phyloP scores from a whole-genome alignment of 2,888 invertebrate species.

The Antitype chi region DNA sequence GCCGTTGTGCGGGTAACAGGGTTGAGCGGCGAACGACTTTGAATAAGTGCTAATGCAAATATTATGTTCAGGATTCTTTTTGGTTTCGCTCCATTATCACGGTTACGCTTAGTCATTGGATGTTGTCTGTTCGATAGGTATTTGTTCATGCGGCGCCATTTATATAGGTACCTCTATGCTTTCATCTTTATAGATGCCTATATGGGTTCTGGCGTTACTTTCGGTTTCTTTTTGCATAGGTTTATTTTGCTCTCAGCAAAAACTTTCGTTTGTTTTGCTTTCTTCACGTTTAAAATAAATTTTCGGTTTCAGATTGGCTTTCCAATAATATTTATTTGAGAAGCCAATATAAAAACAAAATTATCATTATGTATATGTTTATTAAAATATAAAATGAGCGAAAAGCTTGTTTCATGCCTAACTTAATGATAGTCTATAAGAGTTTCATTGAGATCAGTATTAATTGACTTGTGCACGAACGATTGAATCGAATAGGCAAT shows the following conservation, averaged over 20 bases:
- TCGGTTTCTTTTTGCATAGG: background rate
- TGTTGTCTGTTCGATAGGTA: slow-evolving; percentile 41
- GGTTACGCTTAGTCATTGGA: slow-evolving; percentile 47
- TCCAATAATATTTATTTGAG: background rate
- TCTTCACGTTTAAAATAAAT: background rate
- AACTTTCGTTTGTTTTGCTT: slow-evolving; percentile 10
- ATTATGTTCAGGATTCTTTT: slow-evolving; percentile 68
- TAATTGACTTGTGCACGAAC: slow-evolving; percentile 46
- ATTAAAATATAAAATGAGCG: slow-evolving; percentile 9
- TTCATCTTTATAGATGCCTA: slow-evolving; percentile 17
- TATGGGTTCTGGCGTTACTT: background rate
- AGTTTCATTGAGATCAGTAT: slow-evolving; percentile 45
- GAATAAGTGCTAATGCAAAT: slow-evolving; percentile 71
- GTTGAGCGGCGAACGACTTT: slow-evolving; percentile 60
- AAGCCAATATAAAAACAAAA: too few species aligned
- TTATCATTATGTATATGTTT: background rate
- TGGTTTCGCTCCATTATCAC: slow-evolving; percentile 60
- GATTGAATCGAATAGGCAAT: slow-evolving; percentile 38
- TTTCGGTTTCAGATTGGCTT: slow-evolving; percentile 7
- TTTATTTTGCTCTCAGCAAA: slow-evolving; percentile 11
- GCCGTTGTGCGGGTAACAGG: slow-evolving; percentile 47
- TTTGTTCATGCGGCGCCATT: slow-evolving; percentile 38
- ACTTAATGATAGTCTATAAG: slow-evolving; percentile 12
- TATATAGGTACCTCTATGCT: slow-evolving; percentile 28
- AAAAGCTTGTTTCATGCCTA: slow-evolving; percentile 21